phyloP scores from a whole-genome alignment of 1,140 invertebrate genomes.

The Antheraea mylitta region DNA sequence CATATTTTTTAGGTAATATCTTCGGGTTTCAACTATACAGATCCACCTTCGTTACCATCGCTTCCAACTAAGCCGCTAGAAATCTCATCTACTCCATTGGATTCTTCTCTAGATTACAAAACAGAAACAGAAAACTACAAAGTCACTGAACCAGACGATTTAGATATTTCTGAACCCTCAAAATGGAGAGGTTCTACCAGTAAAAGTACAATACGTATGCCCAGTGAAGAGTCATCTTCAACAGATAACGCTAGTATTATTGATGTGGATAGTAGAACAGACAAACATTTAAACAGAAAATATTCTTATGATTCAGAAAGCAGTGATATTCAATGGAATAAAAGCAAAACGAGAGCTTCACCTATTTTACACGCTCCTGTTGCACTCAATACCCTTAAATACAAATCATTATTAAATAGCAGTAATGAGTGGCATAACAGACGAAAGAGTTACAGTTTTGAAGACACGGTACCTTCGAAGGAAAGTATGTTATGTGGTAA shows the following conservation, averaged over 20 bases:
- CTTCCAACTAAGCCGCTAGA: slow-evolving; percentile 54
- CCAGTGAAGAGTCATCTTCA: slow-evolving; percentile 68
- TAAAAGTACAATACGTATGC: slow-evolving; percentile 82
- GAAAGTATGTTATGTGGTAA: slow-evolving; percentile 66
- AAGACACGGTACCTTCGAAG: slow-evolving; percentile 79
- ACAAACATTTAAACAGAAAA: slow-evolving; percentile 51
- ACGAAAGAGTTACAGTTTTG: slow-evolving; percentile 87
- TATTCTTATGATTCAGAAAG: slow-evolving; percentile 46
- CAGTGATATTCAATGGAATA: slow-evolving; percentile 44
- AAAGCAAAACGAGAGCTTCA: slow-evolving; percentile 44
- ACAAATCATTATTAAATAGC: slow-evolving; percentile 66
- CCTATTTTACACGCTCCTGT: slow-evolving; percentile 59
- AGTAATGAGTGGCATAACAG: slow-evolving; percentile 84
- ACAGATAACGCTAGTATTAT: slow-evolving; percentile 69
- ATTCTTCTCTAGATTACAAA: slow-evolving; percentile 45
- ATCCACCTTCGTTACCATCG: slow-evolving; percentile 45
- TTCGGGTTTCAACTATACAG: slow-evolving; percentile 60
- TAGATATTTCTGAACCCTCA: slow-evolving; percentile 72
- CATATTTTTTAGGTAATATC: slow-evolving; percentile 51
- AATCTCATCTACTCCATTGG: slow-evolving; percentile 68
- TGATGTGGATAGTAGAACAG: slow-evolving; percentile 70
- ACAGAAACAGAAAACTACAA: slow-evolving; percentile 65
- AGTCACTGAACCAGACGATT: slow-evolving; percentile 71
- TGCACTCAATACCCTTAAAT: slow-evolving; percentile 66
- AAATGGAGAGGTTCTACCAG: slow-evolving; percentile 81